Base-by-base conservation (phyloP, 2,113 vertebrate species). In the Pica pica region DNA sequence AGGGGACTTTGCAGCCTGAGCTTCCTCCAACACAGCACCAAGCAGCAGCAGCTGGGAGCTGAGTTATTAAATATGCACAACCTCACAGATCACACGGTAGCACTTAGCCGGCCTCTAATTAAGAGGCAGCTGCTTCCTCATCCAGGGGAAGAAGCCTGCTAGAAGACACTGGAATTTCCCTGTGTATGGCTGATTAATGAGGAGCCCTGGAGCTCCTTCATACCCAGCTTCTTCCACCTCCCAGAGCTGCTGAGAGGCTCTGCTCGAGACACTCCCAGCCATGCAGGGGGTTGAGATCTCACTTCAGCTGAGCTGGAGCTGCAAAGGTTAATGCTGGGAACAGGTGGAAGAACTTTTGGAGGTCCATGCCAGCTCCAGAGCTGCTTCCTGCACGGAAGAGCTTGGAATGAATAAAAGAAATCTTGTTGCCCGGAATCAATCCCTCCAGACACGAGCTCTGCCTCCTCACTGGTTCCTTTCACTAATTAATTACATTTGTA, bases 111-210 rank as follows among this genome's bases (percentile, higher is more conserved):
- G 69, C 83, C 88, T 60, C 94, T 94, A 90, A 96, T 95, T 96
- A 96, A 96, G 94, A 96, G 94, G 92, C 83, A 95, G 83, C 56
- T 87, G 85, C 94, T 86, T 88, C 78, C 90, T 85, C 60, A 80
- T 70, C 42, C 46, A 23, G 71, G 22, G 61, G 30, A 68, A 94
- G 46, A 78, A 87, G 47, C 57, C 74, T 93, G 52, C 52, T 75
- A 13, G 74, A 84, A 89, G 74, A 68, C 91, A 47, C 44, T 52
- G 31, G 67, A n/a, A 86, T 83, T 75, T 74, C 85, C 60, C 64
- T 44, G 47, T 27, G 7, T 67, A 47, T 60, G 39, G 60, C 42
- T 93, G 71, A 77, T 70, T 70, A 68, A 88, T 91, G 71, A 88
- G 64, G 39, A 94, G 79, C 44, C 55, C 60, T 37, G 39, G 28